phyloP scores from a whole-genome alignment of 1,140 invertebrate genomes.

The Hyposmocoma kahamanoa region DNA sequence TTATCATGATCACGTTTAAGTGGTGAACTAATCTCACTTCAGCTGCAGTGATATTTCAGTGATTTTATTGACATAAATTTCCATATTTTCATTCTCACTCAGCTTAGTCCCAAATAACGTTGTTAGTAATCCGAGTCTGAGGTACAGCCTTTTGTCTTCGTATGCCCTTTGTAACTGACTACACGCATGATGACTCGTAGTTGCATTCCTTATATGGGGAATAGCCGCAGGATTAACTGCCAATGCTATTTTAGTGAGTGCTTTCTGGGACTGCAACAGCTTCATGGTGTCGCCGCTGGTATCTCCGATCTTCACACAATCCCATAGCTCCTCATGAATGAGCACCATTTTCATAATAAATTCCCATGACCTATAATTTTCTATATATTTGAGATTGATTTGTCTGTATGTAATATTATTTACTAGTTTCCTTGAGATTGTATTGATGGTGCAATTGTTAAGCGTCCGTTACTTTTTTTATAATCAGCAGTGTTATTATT shows the following conservation, averaged over 20 bases:
- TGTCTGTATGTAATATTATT: no score
- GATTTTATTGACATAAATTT: not conserved
- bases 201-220: conserved; percentile 3
- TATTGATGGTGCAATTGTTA: no score
- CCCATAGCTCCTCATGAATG: conserved; percentile 2
- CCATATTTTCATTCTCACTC: not conserved
- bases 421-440: no score
- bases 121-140: not conserved
- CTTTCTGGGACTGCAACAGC: not conserved
- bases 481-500: no score
- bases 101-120: conserved; percentile 1
- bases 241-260: conserved; percentile 1
- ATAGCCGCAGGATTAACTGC: not conserved
- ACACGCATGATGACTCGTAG: not conserved
- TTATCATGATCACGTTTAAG: not conserved
- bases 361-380: not conserved
- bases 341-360: not conserved
- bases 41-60: not conserved
- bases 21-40: not conserved
- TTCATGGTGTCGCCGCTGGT: not conserved
- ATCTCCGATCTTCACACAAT: not conserved
- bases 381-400: not conserved
- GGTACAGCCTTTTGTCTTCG: conserved; percentile 3
- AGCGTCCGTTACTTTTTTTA: no score
- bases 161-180: not conserved